Base-by-base conservation (phyloP, 2,888 invertebrate genomes). In the Lissonota sp. region DNA sequence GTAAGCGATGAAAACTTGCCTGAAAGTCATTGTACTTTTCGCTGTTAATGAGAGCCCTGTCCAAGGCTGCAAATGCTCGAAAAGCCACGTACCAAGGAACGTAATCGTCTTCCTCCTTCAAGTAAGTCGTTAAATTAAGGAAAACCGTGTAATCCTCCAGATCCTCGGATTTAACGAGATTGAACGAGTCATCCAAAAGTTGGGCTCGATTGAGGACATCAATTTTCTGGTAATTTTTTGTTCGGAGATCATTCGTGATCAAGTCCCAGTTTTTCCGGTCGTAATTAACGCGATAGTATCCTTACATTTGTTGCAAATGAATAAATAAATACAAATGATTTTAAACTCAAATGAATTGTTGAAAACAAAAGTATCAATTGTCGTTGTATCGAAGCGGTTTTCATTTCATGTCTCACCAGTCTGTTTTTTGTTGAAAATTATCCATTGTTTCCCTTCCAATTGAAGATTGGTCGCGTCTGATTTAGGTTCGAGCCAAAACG, bases 341-440 rank as follows among this genome's bases (percentile, higher is more conserved):
- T 44, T 4, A 8, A 44, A 8, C 10, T 44, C 10, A 44, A 1
- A 8, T 44, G 6, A 44, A 8, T 44, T 26, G 26, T 26, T 3
- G 26, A 26, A 26, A 26, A 26, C n/a, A 26, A 26, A 26, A 26
- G 26, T 26, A 26, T 26, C 26, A 26, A 26, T 26, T 26, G 26
- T 26, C 26, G 26, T 26, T 26, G 26, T 1, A 26, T 26, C 26
- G 26, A 26, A 57, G 1, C 26, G 26, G 3, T 2, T 26, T 26
- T 26, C 1, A 2, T 26, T 26, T 26, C 26, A 26, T 26, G 3
- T 1, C 73, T 87, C 86, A 95, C 95, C 95, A 78, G 94, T 94
- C 88, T 95, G 94, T 83, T 95, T 94, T 64, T 94, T 94, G 86
- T 96, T 96, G 14, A 95, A 86, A 60, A 96, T 94, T 76, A 94